Percentiles rank a stretch among this genome's conserved stretches.
phyloP scores from a whole-genome alignment of 2,888 invertebrate species.

The Archaeoteleia sp. region DNA sequence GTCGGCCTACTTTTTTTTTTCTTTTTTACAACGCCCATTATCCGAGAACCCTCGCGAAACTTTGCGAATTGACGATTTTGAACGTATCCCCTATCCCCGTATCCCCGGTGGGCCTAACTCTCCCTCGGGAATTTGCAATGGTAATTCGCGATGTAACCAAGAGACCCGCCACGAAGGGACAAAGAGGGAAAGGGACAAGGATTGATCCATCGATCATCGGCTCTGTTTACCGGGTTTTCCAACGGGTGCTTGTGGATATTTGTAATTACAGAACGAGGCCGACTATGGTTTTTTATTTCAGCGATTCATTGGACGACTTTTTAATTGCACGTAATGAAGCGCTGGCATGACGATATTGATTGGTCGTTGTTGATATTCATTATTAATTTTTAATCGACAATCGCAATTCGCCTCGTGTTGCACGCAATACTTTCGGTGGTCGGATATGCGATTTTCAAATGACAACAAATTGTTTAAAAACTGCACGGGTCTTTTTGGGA shows the following conservation, averaged over 20 bases:
- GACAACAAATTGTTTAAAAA: too few relatives aligned
- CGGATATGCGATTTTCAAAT: constrained; percentile 13
- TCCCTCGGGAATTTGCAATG: constrained; percentile 33
- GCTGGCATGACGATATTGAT: constrained; percentile 44
- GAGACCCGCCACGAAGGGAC: constrained; percentile 4
- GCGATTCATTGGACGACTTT: constrained; percentile 65
- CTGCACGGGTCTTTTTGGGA: too few relatives aligned
- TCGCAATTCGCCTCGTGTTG: constrained; percentile 17
- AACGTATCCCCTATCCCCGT: constrained; percentile 18
- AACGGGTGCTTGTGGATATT: constrained; percentile 67
- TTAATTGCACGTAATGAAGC: constrained; percentile 71
- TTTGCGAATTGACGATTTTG: constrained; percentile 27
- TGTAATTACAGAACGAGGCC: constrained; percentile 68
- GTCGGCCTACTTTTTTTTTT: constrained; percentile 46
- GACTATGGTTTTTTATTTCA: constrained; percentile 62
- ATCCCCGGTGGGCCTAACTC: constrained; percentile 2
- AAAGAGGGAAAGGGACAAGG: constrained; percentile 5
- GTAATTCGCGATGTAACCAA: constrained; percentile 28
- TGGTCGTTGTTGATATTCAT: constrained; percentile 70
- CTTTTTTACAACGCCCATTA: constrained; percentile 31
- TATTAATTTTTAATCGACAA: constrained; percentile 72
- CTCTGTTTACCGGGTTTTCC: constrained; percentile 66
- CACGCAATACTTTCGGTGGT: constrained; percentile 13
- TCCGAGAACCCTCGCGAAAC: constrained; percentile 17
- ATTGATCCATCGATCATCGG: constrained; percentile 62